Evolutionary conservation across 2,797 vertebrate species (phyloP).

Genomic region (Lepilemur ruficaudatus): DNA sequence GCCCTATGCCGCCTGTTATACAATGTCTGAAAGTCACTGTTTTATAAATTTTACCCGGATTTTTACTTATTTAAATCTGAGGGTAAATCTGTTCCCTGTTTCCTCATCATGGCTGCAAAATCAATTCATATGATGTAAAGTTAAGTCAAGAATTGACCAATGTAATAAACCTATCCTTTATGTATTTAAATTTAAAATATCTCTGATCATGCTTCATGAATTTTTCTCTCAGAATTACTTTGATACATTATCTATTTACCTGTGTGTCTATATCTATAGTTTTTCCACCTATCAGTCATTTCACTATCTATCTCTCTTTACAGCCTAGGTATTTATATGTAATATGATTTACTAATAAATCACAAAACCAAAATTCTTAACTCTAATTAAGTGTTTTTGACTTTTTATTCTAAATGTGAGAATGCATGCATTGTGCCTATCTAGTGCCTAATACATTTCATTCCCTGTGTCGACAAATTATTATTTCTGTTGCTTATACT

Average conservation of each 20-base stretch:
- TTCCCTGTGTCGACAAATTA: too few relatives aligned
- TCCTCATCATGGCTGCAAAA: neutral
- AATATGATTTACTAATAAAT: neutral
- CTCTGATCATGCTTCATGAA: neutral
- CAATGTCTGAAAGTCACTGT: neutral
- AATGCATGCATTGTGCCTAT: neutral
- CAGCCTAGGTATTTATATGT: neutral
- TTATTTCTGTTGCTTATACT: neutral
- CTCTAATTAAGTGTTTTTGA: neutral
- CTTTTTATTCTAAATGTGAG: neutral
- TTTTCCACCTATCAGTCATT: neutral
- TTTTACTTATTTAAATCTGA: neutral
- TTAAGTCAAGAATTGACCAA: neutral
- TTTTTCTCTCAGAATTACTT: neutral
- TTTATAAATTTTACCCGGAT: neutral
- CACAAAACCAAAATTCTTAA: neutral
- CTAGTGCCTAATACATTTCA: neutral
- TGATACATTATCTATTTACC: neutral
- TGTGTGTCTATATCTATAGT: neutral
- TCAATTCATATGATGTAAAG: neutral
- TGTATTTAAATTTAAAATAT: neutral
- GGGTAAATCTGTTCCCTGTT: neutral
- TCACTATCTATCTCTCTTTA: neutral
- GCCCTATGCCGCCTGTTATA: neutral
- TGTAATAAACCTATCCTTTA: neutral